phyloP scores from a whole-genome alignment of 2,888 invertebrate genomes.

The Pasiphila rectangulata region DNA sequence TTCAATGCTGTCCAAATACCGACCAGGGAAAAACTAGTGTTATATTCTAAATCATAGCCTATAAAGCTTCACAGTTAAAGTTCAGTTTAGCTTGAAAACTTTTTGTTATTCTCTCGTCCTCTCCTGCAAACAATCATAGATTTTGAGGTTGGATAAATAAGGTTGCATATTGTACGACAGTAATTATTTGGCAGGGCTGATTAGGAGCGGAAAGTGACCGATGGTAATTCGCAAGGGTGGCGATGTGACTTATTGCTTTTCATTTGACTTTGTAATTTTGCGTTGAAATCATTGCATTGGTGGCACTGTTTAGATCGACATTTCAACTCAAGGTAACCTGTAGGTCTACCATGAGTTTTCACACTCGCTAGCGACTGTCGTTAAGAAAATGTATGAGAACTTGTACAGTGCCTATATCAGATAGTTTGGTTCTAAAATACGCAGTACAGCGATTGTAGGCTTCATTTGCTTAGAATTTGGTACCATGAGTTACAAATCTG shows the following conservation, averaged over 20 bases:
- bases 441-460: no score
- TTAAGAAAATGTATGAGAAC: no score
- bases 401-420: no score
- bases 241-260: conserved; percentile 34
- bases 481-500: no score
- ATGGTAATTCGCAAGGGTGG: conserved; percentile 60
- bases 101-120: not conserved
- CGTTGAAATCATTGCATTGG: no score
- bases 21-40: conserved; percentile 13
- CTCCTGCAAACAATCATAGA: not conserved
- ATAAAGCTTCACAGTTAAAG: not conserved
- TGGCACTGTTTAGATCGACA: no score
- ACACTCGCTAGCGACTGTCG: no score
- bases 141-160: not conserved
- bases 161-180: conserved; percentile 1
- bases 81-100: not conserved
- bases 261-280: conserved; percentile 16
- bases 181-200: conserved; percentile 37
- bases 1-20: conserved; percentile 23
- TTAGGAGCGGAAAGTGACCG: conserved; percentile 59
- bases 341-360: no score
- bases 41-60: not conserved
- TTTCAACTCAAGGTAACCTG: no score
- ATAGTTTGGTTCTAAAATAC: no score
- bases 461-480: no score